Evolutionary conservation across 2,888 invertebrate species (phyloP).

Genomic region (Alsophila aescularia): DNA sequence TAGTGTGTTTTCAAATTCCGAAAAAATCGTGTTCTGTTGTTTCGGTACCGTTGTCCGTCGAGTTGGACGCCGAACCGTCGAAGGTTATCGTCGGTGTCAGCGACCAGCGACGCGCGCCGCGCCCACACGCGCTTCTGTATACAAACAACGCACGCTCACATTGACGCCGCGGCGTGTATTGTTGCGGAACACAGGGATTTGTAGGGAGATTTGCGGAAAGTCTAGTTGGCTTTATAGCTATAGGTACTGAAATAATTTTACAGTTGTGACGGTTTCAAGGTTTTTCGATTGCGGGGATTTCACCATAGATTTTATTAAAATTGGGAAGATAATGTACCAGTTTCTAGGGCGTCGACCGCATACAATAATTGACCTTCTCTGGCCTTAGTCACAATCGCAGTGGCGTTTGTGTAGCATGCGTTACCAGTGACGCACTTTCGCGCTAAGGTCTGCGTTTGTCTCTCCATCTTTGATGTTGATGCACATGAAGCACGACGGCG

Average conservation of each 20-base stretch:
- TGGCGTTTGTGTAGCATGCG: too few relatives aligned
- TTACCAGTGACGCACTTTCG: too few relatives aligned
- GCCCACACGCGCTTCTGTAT: conserved; percentile 77
- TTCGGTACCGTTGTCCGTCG: conserved; percentile 55
- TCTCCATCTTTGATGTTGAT: too few relatives aligned
- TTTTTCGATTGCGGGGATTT: too few relatives aligned
- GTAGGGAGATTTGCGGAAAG: conserved; percentile 2
- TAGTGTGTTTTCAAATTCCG: conserved; percentile 12
- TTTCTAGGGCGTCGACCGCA: too few relatives aligned
- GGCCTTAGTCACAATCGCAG: too few relatives aligned
- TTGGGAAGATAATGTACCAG: too few relatives aligned
- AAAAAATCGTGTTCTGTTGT: conserved; percentile 4
- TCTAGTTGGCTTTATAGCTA: neutral
- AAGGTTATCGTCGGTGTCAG: conserved; percentile 83
- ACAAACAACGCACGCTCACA: conserved; percentile 67
- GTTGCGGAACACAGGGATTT: conserved; percentile 9
- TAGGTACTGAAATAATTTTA: neutral
- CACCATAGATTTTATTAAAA: too few relatives aligned
- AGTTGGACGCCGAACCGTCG: conserved; percentile 80
- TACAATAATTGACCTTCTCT: too few relatives aligned
- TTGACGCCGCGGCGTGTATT: conserved; percentile 22
- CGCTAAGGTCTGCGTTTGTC: too few relatives aligned
- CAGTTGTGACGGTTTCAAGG: too few relatives aligned
- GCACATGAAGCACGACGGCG: too few relatives aligned
- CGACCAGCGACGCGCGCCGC: conserved; percentile 71